Conservation (phyloP, 2,113 vertebrate species). For the Poicephalus gulielmi region DNA sequence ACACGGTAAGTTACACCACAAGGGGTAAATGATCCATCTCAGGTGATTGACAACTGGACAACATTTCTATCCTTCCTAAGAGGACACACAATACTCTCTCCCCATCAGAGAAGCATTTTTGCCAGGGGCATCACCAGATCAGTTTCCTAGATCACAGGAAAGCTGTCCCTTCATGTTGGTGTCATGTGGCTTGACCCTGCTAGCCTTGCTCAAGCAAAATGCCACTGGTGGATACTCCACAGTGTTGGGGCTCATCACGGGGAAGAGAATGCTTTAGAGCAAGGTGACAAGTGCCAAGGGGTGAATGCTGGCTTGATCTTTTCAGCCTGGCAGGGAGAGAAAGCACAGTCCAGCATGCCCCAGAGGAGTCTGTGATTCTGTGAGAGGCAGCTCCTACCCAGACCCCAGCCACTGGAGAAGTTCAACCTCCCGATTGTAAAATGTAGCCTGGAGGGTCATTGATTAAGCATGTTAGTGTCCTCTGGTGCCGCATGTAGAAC, state of each 20-base stretch:
- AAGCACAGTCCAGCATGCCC: not conserved
- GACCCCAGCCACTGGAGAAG: not conserved
- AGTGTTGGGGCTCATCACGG: not conserved
- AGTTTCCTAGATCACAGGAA: conserved; percentile 28
- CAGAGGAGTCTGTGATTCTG: not conserved
- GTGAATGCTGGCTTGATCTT: not conserved
- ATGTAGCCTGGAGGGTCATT: rapidly evolving
- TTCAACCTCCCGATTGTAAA: not conserved
- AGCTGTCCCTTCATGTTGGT: not conserved
- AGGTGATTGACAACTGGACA: not conserved
- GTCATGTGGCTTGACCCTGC: not conserved
- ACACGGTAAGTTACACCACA: not conserved
- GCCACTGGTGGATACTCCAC: not conserved
- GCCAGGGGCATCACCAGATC: not conserved
- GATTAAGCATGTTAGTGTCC: not conserved
- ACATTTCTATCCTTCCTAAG: not conserved
- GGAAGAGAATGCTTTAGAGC: not conserved
- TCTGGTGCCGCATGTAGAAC: not conserved
- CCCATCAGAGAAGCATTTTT: not conserved
- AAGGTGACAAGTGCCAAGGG: not conserved
- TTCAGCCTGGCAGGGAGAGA: not conserved
- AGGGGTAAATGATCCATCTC: not conserved
- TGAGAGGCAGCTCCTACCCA: not conserved
- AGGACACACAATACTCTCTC: not conserved
- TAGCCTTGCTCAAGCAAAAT: conserved; percentile 1